A percentile compares a stretch with the other conserved stretches of the same genome.
phyloP scores from a whole-genome alignment of 53 echinoderm and acorn worm genomes.

The Patiria pectinifera region DNA sequence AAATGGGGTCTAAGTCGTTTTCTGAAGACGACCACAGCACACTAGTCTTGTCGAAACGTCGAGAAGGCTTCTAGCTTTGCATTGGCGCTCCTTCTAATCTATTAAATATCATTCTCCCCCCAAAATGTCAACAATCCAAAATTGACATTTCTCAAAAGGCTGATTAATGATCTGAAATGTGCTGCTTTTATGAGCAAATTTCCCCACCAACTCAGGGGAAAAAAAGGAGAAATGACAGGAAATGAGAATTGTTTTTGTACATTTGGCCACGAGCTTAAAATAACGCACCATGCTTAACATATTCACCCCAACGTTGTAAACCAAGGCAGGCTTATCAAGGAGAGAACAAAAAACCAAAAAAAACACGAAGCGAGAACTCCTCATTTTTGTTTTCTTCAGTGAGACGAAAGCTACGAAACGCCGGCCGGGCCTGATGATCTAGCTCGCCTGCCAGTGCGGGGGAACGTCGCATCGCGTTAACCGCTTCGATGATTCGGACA shows the following conservation, averaged over 20 bases:
- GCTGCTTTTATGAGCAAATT: not conserved
- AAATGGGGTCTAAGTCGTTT: too few relatives aligned
- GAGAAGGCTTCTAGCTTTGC: too few relatives aligned
- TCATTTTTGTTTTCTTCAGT: not conserved
- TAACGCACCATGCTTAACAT: not conserved
- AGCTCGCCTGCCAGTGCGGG: constrained; percentile 20
- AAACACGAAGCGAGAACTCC: not conserved
- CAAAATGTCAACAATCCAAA: not conserved
- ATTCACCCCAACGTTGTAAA: not conserved
- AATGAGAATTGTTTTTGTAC: too few relatives aligned
- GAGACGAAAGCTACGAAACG: not conserved
- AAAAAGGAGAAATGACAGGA: too few relatives aligned
- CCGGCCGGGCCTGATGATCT: constrained; percentile 22
- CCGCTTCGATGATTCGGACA: constrained; percentile 44
- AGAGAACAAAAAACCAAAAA: too few relatives aligned
- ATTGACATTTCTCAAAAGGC: not conserved
- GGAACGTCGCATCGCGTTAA: constrained; percentile 46
- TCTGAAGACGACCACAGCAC: too few relatives aligned
- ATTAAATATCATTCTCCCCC: not conserved
- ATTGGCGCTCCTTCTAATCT: not conserved
- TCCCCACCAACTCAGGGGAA: not conserved
- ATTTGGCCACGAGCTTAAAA: too few relatives aligned
- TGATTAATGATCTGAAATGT: not conserved
- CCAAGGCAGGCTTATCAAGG: not conserved
- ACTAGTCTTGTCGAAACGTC: too few relatives aligned